Base-by-base conservation (phyloP, 1,140 invertebrate genomes). In the Uloborus diversus region DNA sequence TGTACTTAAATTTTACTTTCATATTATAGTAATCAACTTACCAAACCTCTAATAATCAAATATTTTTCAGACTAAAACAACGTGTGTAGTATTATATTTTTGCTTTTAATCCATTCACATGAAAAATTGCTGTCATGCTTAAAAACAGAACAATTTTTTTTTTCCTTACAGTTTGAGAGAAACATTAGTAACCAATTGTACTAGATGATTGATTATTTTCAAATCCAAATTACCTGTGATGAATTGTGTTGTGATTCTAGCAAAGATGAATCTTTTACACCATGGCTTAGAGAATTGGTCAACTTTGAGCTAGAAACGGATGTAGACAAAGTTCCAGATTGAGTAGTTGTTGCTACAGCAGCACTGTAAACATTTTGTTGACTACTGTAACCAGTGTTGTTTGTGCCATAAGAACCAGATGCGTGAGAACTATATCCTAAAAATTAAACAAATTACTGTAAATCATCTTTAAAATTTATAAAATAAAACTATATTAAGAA, bases 201-300 rank as follows among this genome's bases (percentile, higher is more conserved):
- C 37, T 42, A 17, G 1, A 42, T n/a, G n/a, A n/a, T n/a, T n/a
- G n/a, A n/a, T n/a, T n/a, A n/a, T n/a, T n/a, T n/a, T n/a, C n/a
- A n/a, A 25, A n/a, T 28, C 20, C 7, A 23, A 32, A 62, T 61
- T 27, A 79, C 76, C 37, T 80, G 79, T 17, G 68, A 69, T 51
- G 79, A 71, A 57, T 27, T 71, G 49, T 80, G 79, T 47, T 80
- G 79, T 28, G 73, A 65, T 65, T 78, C 73, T 66, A 78, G 57
- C 49, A 78, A 62, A 5, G 49, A 78, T 30, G 68, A 70, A 28
- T 80, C 79, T 65, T 71, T 80, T 20, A 80, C 78, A 33, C 65
- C 37, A 27, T 80, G 79, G 33, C 20, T 42, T 14, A 80, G 47
- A 65, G 79, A 71, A 27, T 64, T 80, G 4, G 56, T 51, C 5